These are phyloP conservation scores for Elymnias hypermnestra DNA, from an alignment of 1,140 invertebrate genomes.

Conservation along the genomic window DNA sequence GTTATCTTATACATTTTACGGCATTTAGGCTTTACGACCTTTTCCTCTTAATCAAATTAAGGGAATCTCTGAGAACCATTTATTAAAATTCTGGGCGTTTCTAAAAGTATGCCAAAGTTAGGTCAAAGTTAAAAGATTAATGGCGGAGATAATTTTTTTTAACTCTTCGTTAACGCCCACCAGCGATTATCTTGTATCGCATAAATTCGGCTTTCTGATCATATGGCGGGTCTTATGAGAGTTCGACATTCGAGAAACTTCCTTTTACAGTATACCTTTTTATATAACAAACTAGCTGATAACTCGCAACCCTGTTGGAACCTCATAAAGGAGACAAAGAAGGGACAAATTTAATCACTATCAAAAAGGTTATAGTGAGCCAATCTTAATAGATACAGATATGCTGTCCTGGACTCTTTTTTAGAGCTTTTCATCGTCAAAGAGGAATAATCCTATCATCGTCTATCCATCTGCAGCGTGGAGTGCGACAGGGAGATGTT, in stretches of 20 bases:
- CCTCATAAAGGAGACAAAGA: no score
- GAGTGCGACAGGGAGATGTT: no score
- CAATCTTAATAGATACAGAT: no score
- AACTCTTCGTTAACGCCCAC: slow-evolving; percentile 33
- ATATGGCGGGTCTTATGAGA: slow-evolving; percentile 3
- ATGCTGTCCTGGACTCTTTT: no score
- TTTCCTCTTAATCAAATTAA: slow-evolving; percentile 1
- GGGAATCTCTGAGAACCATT: slow-evolving; percentile 12
- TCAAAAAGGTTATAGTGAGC: no score
- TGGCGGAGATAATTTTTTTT: slow-evolving; percentile 28
- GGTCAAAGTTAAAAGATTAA: slow-evolving; percentile 27
- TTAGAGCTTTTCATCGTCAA: no score
- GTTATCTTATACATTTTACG: not conserved
- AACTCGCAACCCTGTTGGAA: no score
- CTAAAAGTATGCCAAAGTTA: slow-evolving; percentile 20
- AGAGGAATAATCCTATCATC: no score
- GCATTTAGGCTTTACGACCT: not conserved
- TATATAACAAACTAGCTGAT: no score
- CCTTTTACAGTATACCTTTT: slow-evolving; percentile 7
- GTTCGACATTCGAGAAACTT: slow-evolving; percentile 5
- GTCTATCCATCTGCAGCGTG: no score
- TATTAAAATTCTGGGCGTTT: slow-evolving; percentile 13
- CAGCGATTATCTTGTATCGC: slow-evolving; percentile 21
- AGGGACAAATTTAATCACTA: no score
- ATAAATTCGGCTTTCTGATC: slow-evolving; percentile 17